Evolutionary conservation across 2,113 vertebrate species (phyloP).

Genomic region (Labeo rohita): DNA sequence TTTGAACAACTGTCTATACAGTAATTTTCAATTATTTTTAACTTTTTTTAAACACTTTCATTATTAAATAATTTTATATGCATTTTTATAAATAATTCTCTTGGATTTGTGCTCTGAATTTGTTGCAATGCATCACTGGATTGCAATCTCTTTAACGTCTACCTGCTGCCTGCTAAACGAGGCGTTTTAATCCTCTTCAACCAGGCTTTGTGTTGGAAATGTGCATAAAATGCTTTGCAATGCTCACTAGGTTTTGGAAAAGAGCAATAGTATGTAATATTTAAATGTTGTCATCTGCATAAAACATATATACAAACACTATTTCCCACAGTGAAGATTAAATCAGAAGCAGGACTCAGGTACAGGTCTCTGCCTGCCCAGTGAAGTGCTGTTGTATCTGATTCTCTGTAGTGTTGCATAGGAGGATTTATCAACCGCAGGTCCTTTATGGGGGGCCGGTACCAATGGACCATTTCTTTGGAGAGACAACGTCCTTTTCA

Average conservation of each 20-base stretch:
- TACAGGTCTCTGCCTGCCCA: conserved; percentile 72
- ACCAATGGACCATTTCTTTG: conserved; percentile 71
- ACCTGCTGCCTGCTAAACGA: not conserved
- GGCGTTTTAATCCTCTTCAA: not conserved
- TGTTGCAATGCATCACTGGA: not conserved
- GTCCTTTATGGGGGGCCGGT: conserved; percentile 54
- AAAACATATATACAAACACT: conserved; percentile 8
- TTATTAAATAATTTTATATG: not conserved
- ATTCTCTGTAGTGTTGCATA: conserved; percentile 75
- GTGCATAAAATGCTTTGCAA: not conserved
- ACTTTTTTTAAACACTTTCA: not conserved
- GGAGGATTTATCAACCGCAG: conserved; percentile 64
- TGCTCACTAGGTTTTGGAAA: not conserved
- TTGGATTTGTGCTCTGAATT: not conserved
- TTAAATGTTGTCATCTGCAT: not conserved
- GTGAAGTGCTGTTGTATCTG: conserved; percentile 77
- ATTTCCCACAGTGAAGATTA: not conserved
- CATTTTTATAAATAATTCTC: not conserved
- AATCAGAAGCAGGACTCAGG: conserved; percentile 84
- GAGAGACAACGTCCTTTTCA: conserved; percentile 74
- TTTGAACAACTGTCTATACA: too few species aligned
- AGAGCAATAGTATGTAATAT: not conserved
- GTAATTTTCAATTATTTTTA: too few species aligned
- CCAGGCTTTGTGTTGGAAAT: not conserved
- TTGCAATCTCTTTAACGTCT: not conserved